phyloP scores from a whole-genome alignment of 1,140 invertebrate genomes.

The Globodera ellingtonae region DNA sequence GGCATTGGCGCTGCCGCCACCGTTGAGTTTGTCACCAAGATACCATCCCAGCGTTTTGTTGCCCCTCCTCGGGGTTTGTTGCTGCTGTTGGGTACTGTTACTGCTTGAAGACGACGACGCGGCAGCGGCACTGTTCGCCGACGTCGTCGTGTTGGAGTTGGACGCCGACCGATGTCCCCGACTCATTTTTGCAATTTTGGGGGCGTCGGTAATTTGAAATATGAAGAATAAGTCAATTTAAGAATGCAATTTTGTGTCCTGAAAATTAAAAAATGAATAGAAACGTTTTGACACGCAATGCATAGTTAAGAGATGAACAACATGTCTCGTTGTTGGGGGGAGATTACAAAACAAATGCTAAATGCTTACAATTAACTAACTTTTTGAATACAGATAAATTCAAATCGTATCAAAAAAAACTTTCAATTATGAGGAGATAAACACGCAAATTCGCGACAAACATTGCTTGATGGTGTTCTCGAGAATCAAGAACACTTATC shows the following conservation, averaged over 20 bases:
- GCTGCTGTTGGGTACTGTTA: constrained; percentile 6
- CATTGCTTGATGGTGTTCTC: no score
- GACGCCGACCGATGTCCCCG: not conserved
- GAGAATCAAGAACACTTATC: no score
- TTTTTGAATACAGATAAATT: no score
- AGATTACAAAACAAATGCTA: no score
- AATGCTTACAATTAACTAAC: no score
- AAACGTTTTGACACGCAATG: no score
- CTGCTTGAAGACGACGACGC: constrained; percentile 11
- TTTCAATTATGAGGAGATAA: no score
- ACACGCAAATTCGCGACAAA: no score
- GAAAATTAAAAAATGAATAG: not conserved
- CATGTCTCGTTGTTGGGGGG: no score
- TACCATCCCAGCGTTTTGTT: constrained; percentile 34
- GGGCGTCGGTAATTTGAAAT: not conserved
- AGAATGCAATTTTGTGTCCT: constrained; percentile 1
- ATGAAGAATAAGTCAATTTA: constrained; percentile 16
- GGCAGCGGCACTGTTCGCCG: constrained; percentile 2
- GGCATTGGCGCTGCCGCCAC: constrained; percentile 3
- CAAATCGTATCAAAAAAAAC: no score
- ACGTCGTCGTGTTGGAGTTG: not conserved
- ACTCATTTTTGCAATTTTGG: not conserved
- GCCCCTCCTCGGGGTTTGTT: constrained; percentile 20
- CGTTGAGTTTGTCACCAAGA: constrained; percentile 22
- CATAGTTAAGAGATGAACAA: no score